These are phyloP conservation scores for Etheostoma spectabile DNA, from an alignment of 2,113 vertebrate genomes.

Conservation along the genomic window DNA sequence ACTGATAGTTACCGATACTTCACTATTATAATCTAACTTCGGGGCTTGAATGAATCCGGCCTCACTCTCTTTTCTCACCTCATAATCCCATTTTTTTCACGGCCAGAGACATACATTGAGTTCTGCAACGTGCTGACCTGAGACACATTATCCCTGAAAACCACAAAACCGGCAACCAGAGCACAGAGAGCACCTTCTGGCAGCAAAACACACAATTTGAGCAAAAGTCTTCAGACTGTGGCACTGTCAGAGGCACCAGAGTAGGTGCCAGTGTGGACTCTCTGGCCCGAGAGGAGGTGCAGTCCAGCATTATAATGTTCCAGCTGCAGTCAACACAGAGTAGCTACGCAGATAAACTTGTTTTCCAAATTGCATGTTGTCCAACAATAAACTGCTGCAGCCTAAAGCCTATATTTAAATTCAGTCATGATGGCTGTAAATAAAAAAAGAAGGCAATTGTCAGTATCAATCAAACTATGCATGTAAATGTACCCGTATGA, in stretches of 20 bases:
- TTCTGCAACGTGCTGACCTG: constrained; percentile 3
- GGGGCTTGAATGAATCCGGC: neutral
- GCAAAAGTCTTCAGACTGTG: constrained; percentile 49
- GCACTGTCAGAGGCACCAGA: constrained; percentile 36
- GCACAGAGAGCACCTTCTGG: constrained; percentile 26
- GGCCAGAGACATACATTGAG: constrained; percentile 1
- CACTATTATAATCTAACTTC: neutral
- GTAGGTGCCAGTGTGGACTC: constrained; percentile 44
- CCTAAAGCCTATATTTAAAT: neutral
- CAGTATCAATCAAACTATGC: neutral
- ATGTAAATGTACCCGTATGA: too few species aligned
- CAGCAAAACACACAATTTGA: constrained; percentile 40
- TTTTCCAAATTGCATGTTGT: constrained; percentile 20
- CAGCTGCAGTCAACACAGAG: constrained; percentile 70
- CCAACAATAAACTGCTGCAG: neutral
- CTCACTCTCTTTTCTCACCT: neutral
- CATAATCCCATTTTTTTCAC: neutral
- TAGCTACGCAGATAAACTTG: constrained; percentile 19
- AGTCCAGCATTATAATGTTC: constrained; percentile 72
- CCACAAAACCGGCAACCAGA: neutral
- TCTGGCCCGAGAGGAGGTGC: constrained; percentile 55
- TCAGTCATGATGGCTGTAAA: neutral
- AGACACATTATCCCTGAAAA: constrained; percentile 2
- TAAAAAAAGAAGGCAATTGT: neutral
- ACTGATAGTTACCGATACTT: neutral